Base-by-base conservation (phyloP, 2,888 invertebrate species). In the Campaea margaritaria region DNA sequence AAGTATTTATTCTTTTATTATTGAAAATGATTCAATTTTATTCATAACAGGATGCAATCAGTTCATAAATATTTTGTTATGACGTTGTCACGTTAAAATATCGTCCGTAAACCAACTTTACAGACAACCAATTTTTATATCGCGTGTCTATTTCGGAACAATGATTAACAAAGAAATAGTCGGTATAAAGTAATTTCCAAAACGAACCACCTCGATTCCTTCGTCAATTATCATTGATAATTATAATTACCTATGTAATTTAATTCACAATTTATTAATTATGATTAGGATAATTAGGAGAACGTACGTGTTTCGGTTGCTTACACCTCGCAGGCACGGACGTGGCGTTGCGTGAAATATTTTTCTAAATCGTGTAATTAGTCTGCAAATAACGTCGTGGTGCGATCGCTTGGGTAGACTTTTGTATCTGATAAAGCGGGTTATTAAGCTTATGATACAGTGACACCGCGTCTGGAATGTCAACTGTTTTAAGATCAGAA, bases 291-390 rank as follows among this genome's bases (percentile, higher is more conserved):
- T 62, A 49, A 62, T 58, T 54, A 62, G 49, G 43, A 57, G 53
- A 58, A 54, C 57, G 62, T 50, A 57, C 62, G 50, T 44, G 62
- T 62, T 58, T 62, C 62, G 62, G 48, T 58, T 62, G 68, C 65
- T 54, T 69, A 62, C 69, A 53, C 64, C 58, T 67, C 50, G 58
- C 60, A 52, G 41, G 44, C 53, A 59, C 28, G 53, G 16, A 51
- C 64, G 58, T 67, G 64, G 62, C 67, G 76, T 67, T 66, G 73
- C 73, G 73, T 76, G 69, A 74, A 75, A 75, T 75, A 73, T 69
- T 74, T 67, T 73, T 75, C 70, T 69, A 57, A 74, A 74, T 75
- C 68, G 65, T 65, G 65, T 72, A 72, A 73, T 60, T 55, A 60
- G 45, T 54, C 60, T 68, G 68, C 64, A 52, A 63, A 71, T 53